Conservation (phyloP, 2,113 vertebrate species). For the Aramus guarauna region DNA sequence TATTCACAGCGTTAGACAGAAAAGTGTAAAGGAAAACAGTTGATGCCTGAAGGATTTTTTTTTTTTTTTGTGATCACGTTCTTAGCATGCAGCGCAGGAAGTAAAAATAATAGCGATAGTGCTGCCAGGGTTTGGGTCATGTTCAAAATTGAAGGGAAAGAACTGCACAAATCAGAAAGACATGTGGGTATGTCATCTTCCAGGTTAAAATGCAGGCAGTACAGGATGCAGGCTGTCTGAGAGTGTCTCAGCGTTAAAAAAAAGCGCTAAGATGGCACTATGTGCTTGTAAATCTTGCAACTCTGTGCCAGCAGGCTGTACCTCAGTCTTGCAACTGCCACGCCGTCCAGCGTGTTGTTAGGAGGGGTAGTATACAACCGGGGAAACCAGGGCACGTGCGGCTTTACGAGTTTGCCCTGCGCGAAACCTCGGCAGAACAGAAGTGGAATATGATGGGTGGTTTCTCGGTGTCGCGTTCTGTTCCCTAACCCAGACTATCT, state of each 20-base stretch:
- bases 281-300: background rate
- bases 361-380: rapidly evolving
- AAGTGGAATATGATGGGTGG: no score
- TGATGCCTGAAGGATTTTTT: background rate
- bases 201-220: rapidly evolving
- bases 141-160: background rate
- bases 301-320: background rate
- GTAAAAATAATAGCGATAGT: no score
- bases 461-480: background rate
- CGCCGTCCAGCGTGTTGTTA: background rate
- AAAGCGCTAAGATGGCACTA: background rate
- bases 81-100: background rate
- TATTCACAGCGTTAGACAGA: background rate
- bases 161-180: background rate
- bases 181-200: rapidly evolving
- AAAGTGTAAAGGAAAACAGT: background rate
- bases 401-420: background rate
- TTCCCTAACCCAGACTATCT: background rate
- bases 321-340: background rate
- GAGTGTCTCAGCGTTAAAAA: background rate
- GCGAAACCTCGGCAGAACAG: background rate
- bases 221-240: background rate
- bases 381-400: background rate
- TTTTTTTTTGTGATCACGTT: background rate
- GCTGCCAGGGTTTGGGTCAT: background rate